Percentiles rank a stretch among this genome's conserved stretches.
These are phyloP conservation scores for Engystomops pustulosus DNA, from an alignment of 2,113 vertebrate species.

Conservation along the genomic window DNA sequence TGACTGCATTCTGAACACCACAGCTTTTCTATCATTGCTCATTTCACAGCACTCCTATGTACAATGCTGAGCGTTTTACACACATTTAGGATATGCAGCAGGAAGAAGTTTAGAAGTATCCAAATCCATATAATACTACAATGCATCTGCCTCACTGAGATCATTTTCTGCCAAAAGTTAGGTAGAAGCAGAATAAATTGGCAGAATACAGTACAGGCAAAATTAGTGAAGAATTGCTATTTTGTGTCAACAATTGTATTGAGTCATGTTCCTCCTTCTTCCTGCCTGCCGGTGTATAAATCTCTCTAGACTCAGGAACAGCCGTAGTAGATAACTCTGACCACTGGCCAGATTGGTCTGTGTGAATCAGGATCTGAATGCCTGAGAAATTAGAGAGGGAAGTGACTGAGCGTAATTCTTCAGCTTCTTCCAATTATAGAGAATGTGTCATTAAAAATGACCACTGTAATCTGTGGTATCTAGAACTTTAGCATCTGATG, in stretches of 20 bases:
- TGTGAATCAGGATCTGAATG: conserved; percentile 41
- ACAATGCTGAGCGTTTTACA: no score
- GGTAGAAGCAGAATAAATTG: background rate
- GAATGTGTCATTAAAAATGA: no score
- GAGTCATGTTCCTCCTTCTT: conserved; percentile 38
- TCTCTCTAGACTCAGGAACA: conserved; percentile 38
- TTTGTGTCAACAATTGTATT: conserved; percentile 30
- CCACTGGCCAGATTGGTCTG: conserved; percentile 7
- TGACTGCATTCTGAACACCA: no score
- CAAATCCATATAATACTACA: background rate
- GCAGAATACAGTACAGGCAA: background rate
- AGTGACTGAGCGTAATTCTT: conserved; percentile 25
- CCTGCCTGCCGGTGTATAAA: conserved; percentile 10
- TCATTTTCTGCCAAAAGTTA: background rate
- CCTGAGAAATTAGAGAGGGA: conserved; percentile 1
- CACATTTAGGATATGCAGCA: background rate
- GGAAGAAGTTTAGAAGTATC: background rate
- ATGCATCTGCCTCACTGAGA: background rate
- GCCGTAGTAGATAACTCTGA: background rate
- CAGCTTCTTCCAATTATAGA: background rate
- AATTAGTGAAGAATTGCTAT: background rate
- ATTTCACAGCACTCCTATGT: no score
- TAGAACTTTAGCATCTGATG: background rate
- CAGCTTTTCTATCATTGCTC: no score
- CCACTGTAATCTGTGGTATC: background rate